Evolutionary conservation across 2,888 invertebrate genomes (phyloP).

Genomic region (Agonopterix heracliana): DNA sequence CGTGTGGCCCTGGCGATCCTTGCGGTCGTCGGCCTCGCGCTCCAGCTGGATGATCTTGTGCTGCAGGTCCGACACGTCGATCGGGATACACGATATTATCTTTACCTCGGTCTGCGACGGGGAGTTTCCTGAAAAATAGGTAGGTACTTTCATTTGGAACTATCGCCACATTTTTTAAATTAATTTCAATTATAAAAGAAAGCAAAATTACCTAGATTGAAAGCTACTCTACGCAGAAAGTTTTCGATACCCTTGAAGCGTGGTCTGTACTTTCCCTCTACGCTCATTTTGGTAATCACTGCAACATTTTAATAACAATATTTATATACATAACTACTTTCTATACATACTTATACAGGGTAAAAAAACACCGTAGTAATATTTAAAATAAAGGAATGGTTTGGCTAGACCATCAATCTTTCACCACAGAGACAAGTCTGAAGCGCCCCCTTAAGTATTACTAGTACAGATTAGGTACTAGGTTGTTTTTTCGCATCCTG

Average conservation of each 20-base stretch:
- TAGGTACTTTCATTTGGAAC: neutral
- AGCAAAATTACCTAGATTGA: conserved; percentile 44
- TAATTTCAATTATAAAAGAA: neutral
- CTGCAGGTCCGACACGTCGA: conserved; percentile 64
- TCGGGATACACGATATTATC: conserved; percentile 67
- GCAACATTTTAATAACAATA: too few relatives aligned
- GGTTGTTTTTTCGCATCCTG: too few relatives aligned
- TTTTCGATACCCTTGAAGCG: conserved; percentile 59
- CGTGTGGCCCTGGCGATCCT: neutral
- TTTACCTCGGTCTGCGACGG: conserved; percentile 66
- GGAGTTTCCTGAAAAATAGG: conserved; percentile 45
- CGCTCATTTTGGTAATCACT: neutral
- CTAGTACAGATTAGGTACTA: too few relatives aligned
- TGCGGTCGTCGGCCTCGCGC: conserved; percentile 24
- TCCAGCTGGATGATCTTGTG: conserved; percentile 51
- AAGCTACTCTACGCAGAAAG: conserved; percentile 55
- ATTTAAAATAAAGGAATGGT: too few relatives aligned
- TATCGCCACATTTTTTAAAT: too few relatives aligned
- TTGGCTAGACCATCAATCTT: too few relatives aligned
- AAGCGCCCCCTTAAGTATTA: too few relatives aligned
- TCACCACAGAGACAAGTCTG: too few relatives aligned
- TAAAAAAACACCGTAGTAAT: too few relatives aligned
- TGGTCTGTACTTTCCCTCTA: conserved; percentile 23
- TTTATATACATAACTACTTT: too few relatives aligned
- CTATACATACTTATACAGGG: too few relatives aligned